phyloP scores from a whole-genome alignment of 2,888 invertebrate genomes.

The Antheraea assamensis region DNA sequence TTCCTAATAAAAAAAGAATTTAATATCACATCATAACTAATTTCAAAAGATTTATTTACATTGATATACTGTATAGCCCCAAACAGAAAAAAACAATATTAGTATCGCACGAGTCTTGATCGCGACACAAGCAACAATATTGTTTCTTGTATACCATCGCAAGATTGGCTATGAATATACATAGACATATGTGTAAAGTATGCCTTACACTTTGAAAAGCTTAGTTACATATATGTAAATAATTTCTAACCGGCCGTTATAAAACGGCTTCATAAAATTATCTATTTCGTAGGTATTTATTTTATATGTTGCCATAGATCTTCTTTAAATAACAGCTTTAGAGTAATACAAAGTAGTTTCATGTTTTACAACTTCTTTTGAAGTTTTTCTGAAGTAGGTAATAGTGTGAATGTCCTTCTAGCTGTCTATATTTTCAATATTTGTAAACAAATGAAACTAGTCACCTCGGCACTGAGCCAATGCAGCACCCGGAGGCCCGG shows the following conservation, averaged over 20 bases:
- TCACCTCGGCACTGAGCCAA: conserved; percentile 44
- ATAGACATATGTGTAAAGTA: neutral
- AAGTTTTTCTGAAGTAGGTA: conserved; percentile 26
- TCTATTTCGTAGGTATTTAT: neutral
- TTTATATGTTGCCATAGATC: neutral
- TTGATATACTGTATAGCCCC: too few species aligned
- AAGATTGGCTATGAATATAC: neutral
- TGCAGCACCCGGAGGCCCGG: conserved; percentile 12
- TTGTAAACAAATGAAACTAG: conserved; percentile 54
- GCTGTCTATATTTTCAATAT: conserved; percentile 42
- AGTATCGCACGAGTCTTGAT: too few species aligned
- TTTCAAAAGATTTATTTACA: neutral
- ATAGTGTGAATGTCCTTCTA: conserved; percentile 34
- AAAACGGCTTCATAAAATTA: neutral
- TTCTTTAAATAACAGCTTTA: neutral
- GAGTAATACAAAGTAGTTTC: neutral
- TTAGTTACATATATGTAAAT: too few species aligned
- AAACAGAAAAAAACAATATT: too few species aligned
- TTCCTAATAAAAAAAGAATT: neutral
- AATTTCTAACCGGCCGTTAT: neutral
- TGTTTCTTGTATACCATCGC: neutral
- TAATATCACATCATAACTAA: neutral
- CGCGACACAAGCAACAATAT: neutral
- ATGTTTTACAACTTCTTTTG: conserved; percentile 25
- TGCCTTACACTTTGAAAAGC: too few species aligned